A percentile compares a stretch with the other conserved stretches of the same genome.
Conservation (phyloP, 2,797 vertebrate genomes). For the Antrozous pallidus region DNA sequence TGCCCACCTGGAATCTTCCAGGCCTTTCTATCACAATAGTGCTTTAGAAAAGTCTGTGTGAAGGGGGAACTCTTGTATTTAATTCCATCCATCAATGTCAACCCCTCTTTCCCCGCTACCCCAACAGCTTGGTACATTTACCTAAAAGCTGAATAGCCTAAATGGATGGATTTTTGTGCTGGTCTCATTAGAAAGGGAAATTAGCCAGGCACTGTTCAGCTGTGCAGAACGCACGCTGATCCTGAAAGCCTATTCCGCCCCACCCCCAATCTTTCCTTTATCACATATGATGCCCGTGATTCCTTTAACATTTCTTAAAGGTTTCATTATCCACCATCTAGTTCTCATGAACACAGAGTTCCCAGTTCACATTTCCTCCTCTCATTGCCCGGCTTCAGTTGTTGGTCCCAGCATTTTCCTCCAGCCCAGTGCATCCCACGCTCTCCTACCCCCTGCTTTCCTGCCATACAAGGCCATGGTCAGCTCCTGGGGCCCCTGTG, state of each 20-base stretch:
- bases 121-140: slow-evolving; percentile 71
- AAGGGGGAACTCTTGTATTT: slow-evolving; percentile 68
- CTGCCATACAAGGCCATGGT: background rate
- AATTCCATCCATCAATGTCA: slow-evolving; percentile 77
- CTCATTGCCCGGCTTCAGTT: background rate
- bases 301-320: slow-evolving; percentile 35
- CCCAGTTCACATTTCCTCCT: background rate
- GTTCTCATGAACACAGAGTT: background rate
- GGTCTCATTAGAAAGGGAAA: slow-evolving; percentile 79
- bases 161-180: slow-evolving; percentile 71
- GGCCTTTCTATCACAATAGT: slow-evolving; percentile 66
- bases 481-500: background rate
- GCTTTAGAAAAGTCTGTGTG: slow-evolving; percentile 74
- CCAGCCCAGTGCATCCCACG: background rate
- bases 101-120: slow-evolving; percentile 61
- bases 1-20: slow-evolving; percentile 67
- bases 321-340: background rate
- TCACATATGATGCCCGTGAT: slow-evolving; percentile 1
- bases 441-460: background rate
- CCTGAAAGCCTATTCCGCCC: slow-evolving; percentile 52
- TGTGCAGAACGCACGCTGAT: slow-evolving; percentile 68
- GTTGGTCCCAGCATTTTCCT: fast-evolving
- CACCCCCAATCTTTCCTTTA: slow-evolving; percentile 30
- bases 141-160: slow-evolving; percentile 77
- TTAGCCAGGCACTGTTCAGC: slow-evolving; percentile 72